Evolutionary conservation across 2,797 vertebrate species (phyloP).

Genomic region (Tangara arthus): DNA sequence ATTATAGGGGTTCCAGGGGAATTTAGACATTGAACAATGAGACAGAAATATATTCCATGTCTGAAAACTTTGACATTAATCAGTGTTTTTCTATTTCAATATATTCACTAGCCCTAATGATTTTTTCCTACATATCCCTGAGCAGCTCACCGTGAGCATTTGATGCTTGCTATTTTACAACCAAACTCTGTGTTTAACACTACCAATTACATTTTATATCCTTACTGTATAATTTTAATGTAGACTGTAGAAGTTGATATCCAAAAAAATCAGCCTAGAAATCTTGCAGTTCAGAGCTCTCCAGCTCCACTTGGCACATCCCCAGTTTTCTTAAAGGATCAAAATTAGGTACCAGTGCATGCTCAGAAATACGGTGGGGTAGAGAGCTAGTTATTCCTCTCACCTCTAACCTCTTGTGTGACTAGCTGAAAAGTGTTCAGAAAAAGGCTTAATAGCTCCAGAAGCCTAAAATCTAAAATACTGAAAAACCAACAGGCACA

Average conservation of each 20-base stretch:
- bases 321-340: background rate
- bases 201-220: background rate
- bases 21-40: background rate
- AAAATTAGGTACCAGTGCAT: rapidly evolving
- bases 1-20: background rate
- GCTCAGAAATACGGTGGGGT: background rate
- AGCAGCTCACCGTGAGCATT: background rate
- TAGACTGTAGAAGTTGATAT: background rate
- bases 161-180: background rate
- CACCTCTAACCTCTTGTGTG: background rate
- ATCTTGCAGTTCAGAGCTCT: background rate
- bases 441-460: background rate
- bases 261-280: background rate
- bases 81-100: background rate
- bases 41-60: background rate
- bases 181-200: background rate
- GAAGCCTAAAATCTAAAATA: background rate
- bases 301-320: background rate
- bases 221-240: background rate
- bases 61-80: background rate
- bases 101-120: background rate
- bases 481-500: background rate
- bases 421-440: background rate
- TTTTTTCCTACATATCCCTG: background rate
- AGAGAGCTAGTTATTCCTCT: background rate